Base-by-base conservation (phyloP, 2,888 invertebrate species). In the Laspeyria flexula region DNA sequence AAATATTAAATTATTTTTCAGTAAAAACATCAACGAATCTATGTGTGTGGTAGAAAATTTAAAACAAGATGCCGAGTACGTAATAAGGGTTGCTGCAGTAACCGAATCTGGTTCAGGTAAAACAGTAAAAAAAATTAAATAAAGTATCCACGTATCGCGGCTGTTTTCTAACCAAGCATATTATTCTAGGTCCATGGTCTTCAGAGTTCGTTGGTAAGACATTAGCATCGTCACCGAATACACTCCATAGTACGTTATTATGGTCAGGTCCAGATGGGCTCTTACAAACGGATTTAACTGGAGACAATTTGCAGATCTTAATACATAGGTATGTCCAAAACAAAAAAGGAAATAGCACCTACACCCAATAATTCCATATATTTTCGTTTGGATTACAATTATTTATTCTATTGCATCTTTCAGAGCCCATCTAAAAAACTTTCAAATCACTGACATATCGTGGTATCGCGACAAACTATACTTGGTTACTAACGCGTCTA, bases 261-360 rank as follows among this genome's bases (percentile, higher is more conserved):
- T 97, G 96, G 97, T 96, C 96, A 0, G 95, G 95, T 0, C 93
- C 94, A 0, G 95, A 96, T 55, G 96, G 96, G 0, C 85, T 98
- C 0, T 83, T 96, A n/a, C 94, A 95, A 71, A 96, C 97, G n/a
- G 96, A 97, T 76, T 94, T 97, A 1, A 95, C 96, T 10, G 97
- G 97, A 3, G 96, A 96, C 71, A 94, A 96, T 71, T 93, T 96
- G 11, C 94, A 95, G 71, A 95, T 94, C 0, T 74, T 97, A 15
- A 94, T 96, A 49, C 94, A 95, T 64, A 94, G 84, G 85, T 86
- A 71, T 60, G 44, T 13, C 1, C 29, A 15, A 30, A n/a, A n/a
- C n/a, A n/a, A n/a, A n/a, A n/a, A n/a, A n/a, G n/a, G n/a, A n/a
- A n/a, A n/a, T n/a, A n/a, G n/a, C n/a, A n/a, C n/a, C n/a, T n/a